phyloP scores from a whole-genome alignment of 2,113 vertebrate genomes.

The Dunckerocampus dactyliophorus region DNA sequence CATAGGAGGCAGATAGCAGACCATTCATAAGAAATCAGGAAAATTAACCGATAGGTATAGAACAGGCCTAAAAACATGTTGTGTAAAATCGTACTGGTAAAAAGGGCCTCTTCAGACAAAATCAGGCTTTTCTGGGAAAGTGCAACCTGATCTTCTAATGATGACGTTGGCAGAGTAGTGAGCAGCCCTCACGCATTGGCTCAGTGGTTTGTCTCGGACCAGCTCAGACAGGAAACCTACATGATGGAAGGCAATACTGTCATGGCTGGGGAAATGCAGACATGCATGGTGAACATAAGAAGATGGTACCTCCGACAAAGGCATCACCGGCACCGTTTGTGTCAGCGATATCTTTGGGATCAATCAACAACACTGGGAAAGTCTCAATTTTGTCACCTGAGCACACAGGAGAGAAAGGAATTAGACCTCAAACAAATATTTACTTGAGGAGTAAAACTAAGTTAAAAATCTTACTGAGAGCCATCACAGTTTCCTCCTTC shows the following conservation, averaged over 20 bases:
- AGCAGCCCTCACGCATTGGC: slow-evolving; percentile 85
- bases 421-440: background rate
- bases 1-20: too few relatives aligned
- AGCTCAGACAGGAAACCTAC: slow-evolving; percentile 93
- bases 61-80: background rate
- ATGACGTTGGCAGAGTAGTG: slow-evolving; percentile 94
- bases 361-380: slow-evolving; percentile 85
- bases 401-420: slow-evolving; percentile 46
- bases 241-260: background rate
- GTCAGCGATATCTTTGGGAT: slow-evolving; percentile 91
- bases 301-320: slow-evolving; percentile 88
- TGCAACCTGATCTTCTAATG: slow-evolving; percentile 88
- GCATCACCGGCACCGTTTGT: slow-evolving; percentile 97
- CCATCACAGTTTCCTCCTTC: slow-evolving; percentile 83
- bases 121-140: slow-evolving; percentile 92
- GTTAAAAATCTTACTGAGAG: slow-evolving; percentile 71
- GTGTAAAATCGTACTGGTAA: background rate
- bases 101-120: slow-evolving; percentile 67
- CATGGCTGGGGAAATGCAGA: background rate
- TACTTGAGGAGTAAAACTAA: background rate
- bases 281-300: background rate
- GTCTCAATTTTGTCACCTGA: slow-evolving; percentile 76
- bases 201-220: slow-evolving; percentile 82
- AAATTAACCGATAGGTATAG: too few relatives aligned
- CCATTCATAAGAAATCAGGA: too few relatives aligned